phyloP scores from a whole-genome alignment of 1,140 invertebrate species.

The Cydia strobilella region DNA sequence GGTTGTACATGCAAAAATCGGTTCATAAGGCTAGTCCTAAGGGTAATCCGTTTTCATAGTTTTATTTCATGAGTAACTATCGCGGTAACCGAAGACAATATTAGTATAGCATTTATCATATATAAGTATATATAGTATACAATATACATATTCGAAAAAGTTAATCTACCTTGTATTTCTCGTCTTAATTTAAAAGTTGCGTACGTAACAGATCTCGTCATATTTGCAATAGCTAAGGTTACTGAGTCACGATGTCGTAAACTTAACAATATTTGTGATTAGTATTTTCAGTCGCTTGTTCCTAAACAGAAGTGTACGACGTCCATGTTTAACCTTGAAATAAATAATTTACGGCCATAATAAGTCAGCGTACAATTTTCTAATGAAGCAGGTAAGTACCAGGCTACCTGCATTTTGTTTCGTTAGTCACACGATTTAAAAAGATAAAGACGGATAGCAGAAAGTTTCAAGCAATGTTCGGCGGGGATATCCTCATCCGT shows the following conservation, averaged over 20 bases:
- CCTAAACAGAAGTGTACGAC: neutral
- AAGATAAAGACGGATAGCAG: constrained; percentile 37
- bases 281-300: neutral
- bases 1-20: too few species aligned
- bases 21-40: too few species aligned
- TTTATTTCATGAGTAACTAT: too few species aligned
- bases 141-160: neutral
- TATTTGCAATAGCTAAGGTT: too few species aligned
- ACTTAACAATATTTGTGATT: too few species aligned
- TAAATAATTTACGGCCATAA: neutral
- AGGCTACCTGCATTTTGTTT: neutral
- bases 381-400: constrained; percentile 20
- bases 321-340: neutral
- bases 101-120: too few species aligned
- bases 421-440: constrained; percentile 31
- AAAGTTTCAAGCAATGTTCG: constrained; percentile 34
- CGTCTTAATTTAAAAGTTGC: too few species aligned
- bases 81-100: too few species aligned
- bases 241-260: neutral
- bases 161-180: too few species aligned
- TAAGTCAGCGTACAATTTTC: neutral
- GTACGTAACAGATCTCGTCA: too few species aligned
- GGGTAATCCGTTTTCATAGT: too few species aligned
- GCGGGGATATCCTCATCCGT: constrained; percentile 73
- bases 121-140: too few species aligned